Evolutionary conservation across 2,797 vertebrate genomes (phyloP).

Genomic region (Periparus ater): DNA sequence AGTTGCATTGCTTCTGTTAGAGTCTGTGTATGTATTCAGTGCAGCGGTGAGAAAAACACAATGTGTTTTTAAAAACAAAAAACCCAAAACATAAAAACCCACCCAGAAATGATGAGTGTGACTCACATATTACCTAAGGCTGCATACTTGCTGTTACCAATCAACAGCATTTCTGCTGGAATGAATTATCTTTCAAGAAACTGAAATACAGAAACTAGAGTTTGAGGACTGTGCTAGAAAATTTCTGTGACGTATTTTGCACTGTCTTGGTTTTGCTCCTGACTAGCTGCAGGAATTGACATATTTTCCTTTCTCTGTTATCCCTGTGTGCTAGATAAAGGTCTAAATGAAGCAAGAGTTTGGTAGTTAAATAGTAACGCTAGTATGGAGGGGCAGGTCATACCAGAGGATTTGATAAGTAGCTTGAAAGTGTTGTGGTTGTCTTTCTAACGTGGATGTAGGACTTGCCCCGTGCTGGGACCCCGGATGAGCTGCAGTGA

Average conservation of each 20-base stretch:
- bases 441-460: neutral
- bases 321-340: neutral
- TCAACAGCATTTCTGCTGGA: neutral
- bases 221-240: neutral
- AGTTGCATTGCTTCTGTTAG: neutral
- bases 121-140: neutral
- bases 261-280: neutral
- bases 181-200: neutral
- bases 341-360: neutral
- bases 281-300: neutral
- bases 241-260: neutral
- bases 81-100: neutral
- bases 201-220: neutral
- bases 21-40: neutral
- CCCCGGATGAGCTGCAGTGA: fast-evolving
- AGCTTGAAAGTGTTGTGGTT: neutral
- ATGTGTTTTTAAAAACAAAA: neutral
- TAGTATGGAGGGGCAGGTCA: neutral
- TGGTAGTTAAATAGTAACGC: neutral
- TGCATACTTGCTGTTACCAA: neutral
- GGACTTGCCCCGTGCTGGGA: neutral
- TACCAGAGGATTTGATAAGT: neutral
- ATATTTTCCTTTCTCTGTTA: neutral
- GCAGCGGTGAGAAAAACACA: neutral
- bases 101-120: neutral